A percentile compares a stretch with the other conserved stretches of the same genome.
Conservation (phyloP, 2,113 vertebrate species). For the pig (Sus scrofa) region T2T-Sscrofa CM000820.6:134208001-134208500, state of each 20-base stretch:
- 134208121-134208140: too few relatives aligned
- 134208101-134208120: neutral
- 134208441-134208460: too few relatives aligned
- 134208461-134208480: too few relatives aligned
- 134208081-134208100: neutral
- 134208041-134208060: neutral
- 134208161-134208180: neutral
- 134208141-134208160: neutral
- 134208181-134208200: neutral
- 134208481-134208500: too few relatives aligned
- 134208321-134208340: too few relatives aligned
- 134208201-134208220: neutral
- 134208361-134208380: too few relatives aligned
- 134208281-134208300: neutral
- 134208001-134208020: neutral
- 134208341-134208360: too few relatives aligned
- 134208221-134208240: neutral
- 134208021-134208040: neutral
- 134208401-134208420: too few relatives aligned
- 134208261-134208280: neutral
- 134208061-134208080: neutral
- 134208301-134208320: too few relatives aligned
- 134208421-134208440: too few relatives aligned
- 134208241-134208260: neutral
- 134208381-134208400: too few relatives aligned